Evolutionary conservation across 2,888 invertebrate species (phyloP), one percentile per base, ranked within the genome.

Genomic region (Acronicta alni): DNA sequence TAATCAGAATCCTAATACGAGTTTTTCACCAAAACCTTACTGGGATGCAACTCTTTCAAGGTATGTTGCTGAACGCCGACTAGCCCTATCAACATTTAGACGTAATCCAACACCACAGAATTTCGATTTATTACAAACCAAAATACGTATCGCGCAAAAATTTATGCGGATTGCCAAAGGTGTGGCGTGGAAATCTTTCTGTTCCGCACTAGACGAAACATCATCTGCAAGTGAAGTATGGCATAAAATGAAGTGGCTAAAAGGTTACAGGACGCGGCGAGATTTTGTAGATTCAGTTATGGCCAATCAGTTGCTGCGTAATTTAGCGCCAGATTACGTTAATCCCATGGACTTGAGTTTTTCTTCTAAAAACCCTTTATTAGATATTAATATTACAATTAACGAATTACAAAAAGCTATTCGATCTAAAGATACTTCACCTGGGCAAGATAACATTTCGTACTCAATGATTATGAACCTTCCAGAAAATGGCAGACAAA

Each of bases 61-160:
- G 38, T 10, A 7, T n/a, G 58, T 60, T 5, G 58, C 57, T 0
- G 43, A 62, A 43, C 44, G 68, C 8, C 18, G 68, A 14, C 9
- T 55, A 17, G 56, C 60, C 35, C 16, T 64, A 7, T 17, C 49
- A 8, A 45, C 14, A 20, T 56, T 62, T 43, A 51, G 66, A 48
- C 17, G 54, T 23, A 58, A 66, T n/a, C 57, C 63, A n/a, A 54
- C 51, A 12, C 51, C 58, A 3, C 4, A 14, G 0, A 55, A 55
- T n/a, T 43, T 51, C 6, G 17, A 42, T 2, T 9, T 23, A 37
- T 12, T 52, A 1, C 35, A 52, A 7, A 12, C 9, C 1, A 52
- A 43, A 37, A 37, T 15, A 1, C 37, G 37, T 2, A 6, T 15
- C 7, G n/a, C 37, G 6, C 37, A 37, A 37, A 37, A 37, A 15